Conservation (phyloP, 2,797 vertebrate species). For the Tenualosa thibaudeaui region DNA sequence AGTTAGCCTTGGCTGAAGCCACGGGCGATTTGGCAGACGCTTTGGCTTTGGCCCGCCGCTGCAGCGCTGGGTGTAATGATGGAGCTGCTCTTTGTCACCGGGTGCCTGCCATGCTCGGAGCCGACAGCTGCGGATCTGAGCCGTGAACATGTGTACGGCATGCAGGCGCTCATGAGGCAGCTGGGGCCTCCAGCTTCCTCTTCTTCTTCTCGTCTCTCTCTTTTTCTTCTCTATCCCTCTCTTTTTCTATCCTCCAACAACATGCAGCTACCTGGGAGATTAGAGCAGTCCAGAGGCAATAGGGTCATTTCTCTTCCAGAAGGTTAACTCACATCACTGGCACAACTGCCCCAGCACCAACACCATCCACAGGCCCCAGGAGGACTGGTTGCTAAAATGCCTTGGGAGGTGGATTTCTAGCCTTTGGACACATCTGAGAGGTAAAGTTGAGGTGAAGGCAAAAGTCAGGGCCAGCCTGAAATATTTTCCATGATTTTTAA, state of each 20-base stretch:
- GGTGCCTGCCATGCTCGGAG: background rate
- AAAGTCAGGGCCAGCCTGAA: background rate
- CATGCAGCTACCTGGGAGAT: background rate
- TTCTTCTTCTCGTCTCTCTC: background rate
- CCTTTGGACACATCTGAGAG: background rate
- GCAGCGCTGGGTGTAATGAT: background rate
- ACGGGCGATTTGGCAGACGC: background rate
- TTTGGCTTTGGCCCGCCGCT: background rate
- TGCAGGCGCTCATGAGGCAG: background rate
- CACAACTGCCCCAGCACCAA: constrained; percentile 41
- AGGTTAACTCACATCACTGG: too few relatives aligned
- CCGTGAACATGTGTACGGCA: constrained; percentile 10
- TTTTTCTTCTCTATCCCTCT: background rate
- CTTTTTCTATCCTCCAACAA: background rate
- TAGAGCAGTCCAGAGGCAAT: background rate
- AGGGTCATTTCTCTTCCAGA: background rate
- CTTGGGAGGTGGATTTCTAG: background rate
- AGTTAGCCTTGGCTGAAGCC: background rate
- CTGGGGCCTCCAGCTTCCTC: too few relatives aligned
- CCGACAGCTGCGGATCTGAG: constrained; percentile 7
- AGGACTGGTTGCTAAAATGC: background rate
- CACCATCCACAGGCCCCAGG: background rate
- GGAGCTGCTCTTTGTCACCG: constrained; percentile 15
- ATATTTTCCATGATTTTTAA: background rate
- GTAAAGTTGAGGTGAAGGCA: background rate